A percentile compares a stretch with the other conserved stretches of the same genome.
Evolutionary conservation across 1,140 invertebrate species (phyloP).

Genomic region (Papilio dardanus): DNA sequence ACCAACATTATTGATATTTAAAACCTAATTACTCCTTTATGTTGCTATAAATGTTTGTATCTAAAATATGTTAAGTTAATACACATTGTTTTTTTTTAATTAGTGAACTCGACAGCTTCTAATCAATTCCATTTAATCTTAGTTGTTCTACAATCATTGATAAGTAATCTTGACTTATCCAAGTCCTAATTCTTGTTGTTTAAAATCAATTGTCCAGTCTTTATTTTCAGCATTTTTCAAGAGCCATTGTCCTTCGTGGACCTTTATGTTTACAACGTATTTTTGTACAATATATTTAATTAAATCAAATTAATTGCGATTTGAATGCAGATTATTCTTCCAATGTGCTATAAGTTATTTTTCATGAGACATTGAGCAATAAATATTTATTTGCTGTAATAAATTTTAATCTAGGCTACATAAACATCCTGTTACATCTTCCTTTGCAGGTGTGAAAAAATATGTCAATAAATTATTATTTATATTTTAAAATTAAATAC

Average conservation of each 20-base stretch:
- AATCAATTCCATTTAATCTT: background rate
- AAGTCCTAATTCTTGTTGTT: background rate
- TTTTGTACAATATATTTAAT: background rate
- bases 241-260: background rate
- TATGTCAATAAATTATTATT: background rate
- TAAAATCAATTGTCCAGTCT: background rate
- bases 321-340: background rate
- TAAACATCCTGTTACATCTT: background rate
- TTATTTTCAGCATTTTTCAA: background rate
- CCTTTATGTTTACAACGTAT: background rate
- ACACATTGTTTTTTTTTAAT: background rate
- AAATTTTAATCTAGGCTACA: background rate
- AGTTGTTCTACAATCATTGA: constrained; percentile 2
- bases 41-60: background rate
- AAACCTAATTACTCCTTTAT: background rate
- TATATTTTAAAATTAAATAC: background rate
- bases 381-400: background rate
- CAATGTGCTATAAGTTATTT: background rate
- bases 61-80: background rate
- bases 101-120: background rate
- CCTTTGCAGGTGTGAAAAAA: background rate
- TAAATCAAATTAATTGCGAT: background rate
- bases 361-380: background rate
- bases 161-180: background rate
- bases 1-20: background rate